Evolutionary conservation across 2,113 vertebrate species (phyloP).

Genomic region (Labeo catla): DNA sequence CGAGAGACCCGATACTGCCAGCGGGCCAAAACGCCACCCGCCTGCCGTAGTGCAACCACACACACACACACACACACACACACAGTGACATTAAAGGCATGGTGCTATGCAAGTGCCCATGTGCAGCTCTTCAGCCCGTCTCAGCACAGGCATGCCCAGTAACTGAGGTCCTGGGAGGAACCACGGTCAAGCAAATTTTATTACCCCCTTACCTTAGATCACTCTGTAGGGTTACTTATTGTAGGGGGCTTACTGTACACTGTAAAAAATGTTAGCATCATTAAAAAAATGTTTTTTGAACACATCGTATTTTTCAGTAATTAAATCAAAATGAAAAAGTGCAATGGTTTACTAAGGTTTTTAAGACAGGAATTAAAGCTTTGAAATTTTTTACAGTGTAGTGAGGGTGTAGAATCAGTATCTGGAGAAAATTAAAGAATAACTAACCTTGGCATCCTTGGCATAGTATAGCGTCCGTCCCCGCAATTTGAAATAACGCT

Average conservation of each 20-base stretch:
- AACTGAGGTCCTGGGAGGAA: not conserved
- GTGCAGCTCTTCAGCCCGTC: conserved; percentile 23
- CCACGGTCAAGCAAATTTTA: not conserved
- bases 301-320: not conserved
- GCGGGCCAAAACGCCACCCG: conserved; percentile 72
- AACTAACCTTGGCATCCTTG: conserved; percentile 95
- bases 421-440: not conserved
- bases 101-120: not conserved
- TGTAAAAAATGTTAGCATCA: not conserved
- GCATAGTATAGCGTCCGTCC: conserved; percentile 97
- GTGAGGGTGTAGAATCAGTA: not conserved
- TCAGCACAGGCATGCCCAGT: conserved; percentile 12
- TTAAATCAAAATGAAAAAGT: not conserved
- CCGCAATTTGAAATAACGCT: conserved; percentile 96
- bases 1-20: conserved; percentile 79
- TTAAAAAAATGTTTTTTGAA: conserved; percentile 5
- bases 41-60: conserved; percentile 62
- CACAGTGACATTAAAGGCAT: conserved; percentile 47
- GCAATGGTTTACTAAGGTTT: not conserved
- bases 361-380: not conserved
- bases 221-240: not conserved
- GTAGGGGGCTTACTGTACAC: conserved; percentile 1
- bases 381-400: not conserved
- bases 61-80: conserved; percentile 47
- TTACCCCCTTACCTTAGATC: not conserved